A percentile compares a stretch with the other conserved stretches of the same genome.
phyloP scores from a whole-genome alignment of 2,888 invertebrate genomes.

The Leucoma salicis region DNA sequence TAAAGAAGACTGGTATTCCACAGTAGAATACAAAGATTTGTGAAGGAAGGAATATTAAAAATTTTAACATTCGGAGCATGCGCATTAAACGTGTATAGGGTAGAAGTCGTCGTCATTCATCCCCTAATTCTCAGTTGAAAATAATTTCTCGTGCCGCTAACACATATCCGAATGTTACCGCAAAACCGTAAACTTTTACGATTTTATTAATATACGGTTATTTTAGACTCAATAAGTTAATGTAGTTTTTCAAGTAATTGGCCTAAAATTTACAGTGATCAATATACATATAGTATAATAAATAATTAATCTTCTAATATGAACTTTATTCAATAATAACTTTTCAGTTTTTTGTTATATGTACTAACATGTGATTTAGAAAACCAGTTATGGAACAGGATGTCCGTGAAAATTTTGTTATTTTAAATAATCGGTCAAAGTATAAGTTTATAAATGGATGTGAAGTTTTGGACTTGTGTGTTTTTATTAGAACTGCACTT shows the following conservation, averaged over 20 bases:
- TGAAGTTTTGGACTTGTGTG: constrained; percentile 63
- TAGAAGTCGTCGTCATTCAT: constrained; percentile 49
- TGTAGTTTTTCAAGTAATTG: not conserved
- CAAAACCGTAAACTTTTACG: constrained; percentile 51
- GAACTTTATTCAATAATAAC: too few species aligned
- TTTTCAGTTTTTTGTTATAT: not conserved
- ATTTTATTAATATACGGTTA: constrained; percentile 7
- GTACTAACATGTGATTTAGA: constrained; percentile 19
- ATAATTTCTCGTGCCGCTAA: constrained; percentile 31
- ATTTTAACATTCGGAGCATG: constrained; percentile 50
- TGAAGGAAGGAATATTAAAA: too few species aligned
- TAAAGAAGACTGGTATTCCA: too few species aligned
- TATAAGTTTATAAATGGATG: constrained; percentile 73
- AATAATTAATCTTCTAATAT: not conserved
- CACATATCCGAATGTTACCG: constrained; percentile 33
- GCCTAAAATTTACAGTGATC: not conserved
- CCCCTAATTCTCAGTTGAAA: constrained; percentile 54
- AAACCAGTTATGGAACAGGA: constrained; percentile 69
- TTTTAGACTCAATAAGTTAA: not conserved
- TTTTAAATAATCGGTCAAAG: constrained; percentile 49
- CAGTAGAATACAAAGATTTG: too few species aligned
- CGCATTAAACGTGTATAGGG: constrained; percentile 45
- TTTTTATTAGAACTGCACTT: constrained; percentile 54
- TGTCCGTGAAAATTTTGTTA: constrained; percentile 47
- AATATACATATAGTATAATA: not conserved